phyloP scores from a whole-genome alignment of 2,888 invertebrate species.

The Epinotia demarniana region DNA sequence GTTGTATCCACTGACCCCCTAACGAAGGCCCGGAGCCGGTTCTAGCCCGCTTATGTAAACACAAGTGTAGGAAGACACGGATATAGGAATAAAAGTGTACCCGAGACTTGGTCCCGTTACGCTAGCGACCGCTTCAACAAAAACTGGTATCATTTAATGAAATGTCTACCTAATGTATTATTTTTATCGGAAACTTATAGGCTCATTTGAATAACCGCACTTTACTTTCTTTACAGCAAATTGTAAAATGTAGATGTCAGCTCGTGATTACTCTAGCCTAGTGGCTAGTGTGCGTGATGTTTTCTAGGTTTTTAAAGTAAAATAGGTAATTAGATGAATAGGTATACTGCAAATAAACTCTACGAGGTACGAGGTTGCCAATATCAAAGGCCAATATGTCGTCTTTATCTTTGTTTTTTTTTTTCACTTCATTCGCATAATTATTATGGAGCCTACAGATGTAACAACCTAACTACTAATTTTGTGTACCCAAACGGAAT shows the following conservation, averaged over 20 bases:
- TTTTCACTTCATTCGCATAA: not conserved
- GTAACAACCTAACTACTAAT: not conserved
- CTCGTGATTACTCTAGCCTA: not conserved
- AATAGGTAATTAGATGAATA: not conserved
- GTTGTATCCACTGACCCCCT: slow-evolving; percentile 41
- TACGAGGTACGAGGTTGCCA: no score
- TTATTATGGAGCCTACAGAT: not conserved
- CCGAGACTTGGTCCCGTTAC: slow-evolving; percentile 40
- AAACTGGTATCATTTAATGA: slow-evolving; percentile 43
- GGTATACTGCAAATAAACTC: not conserved
- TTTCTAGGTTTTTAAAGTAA: no score
- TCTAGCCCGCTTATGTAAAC: slow-evolving; percentile 43
- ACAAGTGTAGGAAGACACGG: slow-evolving; percentile 45
- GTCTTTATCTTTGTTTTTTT: not conserved
- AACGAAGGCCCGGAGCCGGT: slow-evolving; percentile 39
- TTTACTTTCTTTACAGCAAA: not conserved
- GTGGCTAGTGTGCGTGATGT: no score
- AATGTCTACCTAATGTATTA: slow-evolving; percentile 40
- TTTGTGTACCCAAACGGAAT: not conserved
- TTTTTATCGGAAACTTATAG: slow-evolving; percentile 34
- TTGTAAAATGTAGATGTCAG: not conserved
- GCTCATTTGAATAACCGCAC: slow-evolving; percentile 32
- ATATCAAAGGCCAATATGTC: no score
- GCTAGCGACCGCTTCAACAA: slow-evolving; percentile 28
- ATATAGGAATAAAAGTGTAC: slow-evolving; percentile 45